A percentile compares a stretch with the other conserved stretches of the same genome.
Evolutionary conservation across 2,797 vertebrate genomes (phyloP).

Genomic region (Microctenopoma stevenorrisi): DNA sequence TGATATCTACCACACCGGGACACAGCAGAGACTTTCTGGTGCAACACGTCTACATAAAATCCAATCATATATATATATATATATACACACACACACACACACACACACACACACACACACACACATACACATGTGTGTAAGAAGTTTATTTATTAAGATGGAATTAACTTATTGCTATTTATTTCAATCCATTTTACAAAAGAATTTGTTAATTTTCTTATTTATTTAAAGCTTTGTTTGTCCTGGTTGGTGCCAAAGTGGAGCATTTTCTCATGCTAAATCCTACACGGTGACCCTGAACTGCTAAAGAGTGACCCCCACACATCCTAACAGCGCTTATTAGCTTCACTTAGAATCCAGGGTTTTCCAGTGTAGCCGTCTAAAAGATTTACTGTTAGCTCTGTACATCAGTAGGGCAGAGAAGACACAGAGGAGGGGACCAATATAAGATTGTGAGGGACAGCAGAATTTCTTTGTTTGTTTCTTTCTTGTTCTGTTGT

Average conservation of each 20-base stretch:
- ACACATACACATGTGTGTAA: slow-evolving; percentile 72
- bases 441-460: slow-evolving; percentile 58
- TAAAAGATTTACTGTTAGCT: slow-evolving; percentile 29
- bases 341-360: slow-evolving; percentile 65
- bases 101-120: slow-evolving; percentile 5
- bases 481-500: not conserved
- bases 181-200: slow-evolving; percentile 92
- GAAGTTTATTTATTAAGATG: slow-evolving; percentile 99
- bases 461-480: not conserved
- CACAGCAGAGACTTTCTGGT: slow-evolving; percentile 85
- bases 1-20: slow-evolving; percentile 42
- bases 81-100: not conserved
- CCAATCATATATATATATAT: slow-evolving; percentile 73
- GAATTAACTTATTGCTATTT: slow-evolving; percentile 99
- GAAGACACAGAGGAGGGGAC: slow-evolving; percentile 67
- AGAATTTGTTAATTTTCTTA: slow-evolving; percentile 89
- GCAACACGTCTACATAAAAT: slow-evolving; percentile 89
- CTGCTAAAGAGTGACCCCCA: slow-evolving; percentile 25
- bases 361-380: slow-evolving; percentile 44
- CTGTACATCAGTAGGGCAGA: slow-evolving; percentile 13
- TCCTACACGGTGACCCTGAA: slow-evolving; percentile 52
- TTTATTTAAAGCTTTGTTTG: slow-evolving; percentile 90
- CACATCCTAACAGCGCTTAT: slow-evolving; percentile 27
- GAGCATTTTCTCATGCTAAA: slow-evolving; percentile 76
- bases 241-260: slow-evolving; percentile 93